Evolutionary conservation across 2,113 vertebrate species (phyloP).

Genomic region (Scortum barcoo): DNA sequence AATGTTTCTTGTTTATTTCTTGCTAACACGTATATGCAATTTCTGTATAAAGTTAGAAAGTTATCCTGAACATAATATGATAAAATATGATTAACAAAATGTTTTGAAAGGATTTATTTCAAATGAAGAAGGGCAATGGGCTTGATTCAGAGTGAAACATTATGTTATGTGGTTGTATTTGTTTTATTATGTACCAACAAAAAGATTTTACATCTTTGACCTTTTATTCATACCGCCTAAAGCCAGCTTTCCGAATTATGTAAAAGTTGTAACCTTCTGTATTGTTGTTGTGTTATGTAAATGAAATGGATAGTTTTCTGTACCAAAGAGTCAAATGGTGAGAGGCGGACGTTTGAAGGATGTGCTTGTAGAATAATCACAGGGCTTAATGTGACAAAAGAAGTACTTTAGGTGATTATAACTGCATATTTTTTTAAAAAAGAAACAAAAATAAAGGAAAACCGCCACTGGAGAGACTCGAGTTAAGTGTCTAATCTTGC

Average conservation of each 20-base stretch:
- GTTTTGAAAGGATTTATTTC: background rate
- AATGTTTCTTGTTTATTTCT: background rate
- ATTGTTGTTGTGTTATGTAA: background rate
- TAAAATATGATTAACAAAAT: background rate
- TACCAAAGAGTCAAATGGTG: background rate
- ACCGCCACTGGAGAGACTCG: background rate
- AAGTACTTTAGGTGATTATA: background rate
- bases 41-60: no score
- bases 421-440: background rate
- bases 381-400: background rate
- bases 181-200: background rate
- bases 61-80: no score
- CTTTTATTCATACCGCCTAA: background rate
- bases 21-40: no score
- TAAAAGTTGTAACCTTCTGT: background rate
- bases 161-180: background rate
- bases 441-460: background rate
- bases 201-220: background rate
- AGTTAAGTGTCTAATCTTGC: background rate
- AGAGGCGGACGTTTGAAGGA: background rate
- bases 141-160: background rate
- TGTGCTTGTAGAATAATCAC: conserved; percentile 3
- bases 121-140: background rate
- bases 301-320: background rate
- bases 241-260: no score